A percentile compares a stretch with the other conserved stretches of the same genome.
Conservation (phyloP, 2,888 invertebrate species). For the Onthophagus sagittarius region DNA sequence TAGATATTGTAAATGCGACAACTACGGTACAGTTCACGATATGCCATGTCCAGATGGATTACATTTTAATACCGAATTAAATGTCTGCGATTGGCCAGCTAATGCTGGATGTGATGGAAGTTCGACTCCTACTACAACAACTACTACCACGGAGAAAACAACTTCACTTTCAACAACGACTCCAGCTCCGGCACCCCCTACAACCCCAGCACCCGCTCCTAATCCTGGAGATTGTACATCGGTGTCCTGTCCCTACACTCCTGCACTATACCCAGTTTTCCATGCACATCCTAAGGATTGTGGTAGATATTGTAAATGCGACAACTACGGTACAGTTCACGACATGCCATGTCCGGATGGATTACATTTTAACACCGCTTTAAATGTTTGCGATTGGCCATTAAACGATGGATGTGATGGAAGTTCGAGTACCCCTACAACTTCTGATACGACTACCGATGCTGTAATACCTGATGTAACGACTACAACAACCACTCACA, state of each 20-base stretch:
- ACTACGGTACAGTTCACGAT: no score
- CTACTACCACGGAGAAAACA: neutral
- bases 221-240: no score
- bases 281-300: slow-evolving; percentile 24
- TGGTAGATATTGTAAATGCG: slow-evolving; percentile 26
- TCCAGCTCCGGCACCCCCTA: neutral
- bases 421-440: neutral
- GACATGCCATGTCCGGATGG: no score
- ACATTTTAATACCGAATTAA: no score
- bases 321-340: no score
- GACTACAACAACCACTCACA: neutral
- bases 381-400: no score
- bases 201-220: neutral
- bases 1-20: slow-evolving; percentile 25
- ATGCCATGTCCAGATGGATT: no score
- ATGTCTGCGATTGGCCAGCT: neutral
- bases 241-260: neutral
- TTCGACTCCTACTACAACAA: neutral
- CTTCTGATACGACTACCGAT: neutral
- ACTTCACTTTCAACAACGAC: neutral
- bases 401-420: neutral
- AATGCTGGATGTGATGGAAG: neutral
- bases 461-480: neutral
- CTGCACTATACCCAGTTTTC: slow-evolving; percentile 4
- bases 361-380: no score